Evolutionary conservation across 2,797 vertebrate species (phyloP), one percentile per base, ranked within the genome.

Genomic region (Loris lydekkerianus): DNA sequence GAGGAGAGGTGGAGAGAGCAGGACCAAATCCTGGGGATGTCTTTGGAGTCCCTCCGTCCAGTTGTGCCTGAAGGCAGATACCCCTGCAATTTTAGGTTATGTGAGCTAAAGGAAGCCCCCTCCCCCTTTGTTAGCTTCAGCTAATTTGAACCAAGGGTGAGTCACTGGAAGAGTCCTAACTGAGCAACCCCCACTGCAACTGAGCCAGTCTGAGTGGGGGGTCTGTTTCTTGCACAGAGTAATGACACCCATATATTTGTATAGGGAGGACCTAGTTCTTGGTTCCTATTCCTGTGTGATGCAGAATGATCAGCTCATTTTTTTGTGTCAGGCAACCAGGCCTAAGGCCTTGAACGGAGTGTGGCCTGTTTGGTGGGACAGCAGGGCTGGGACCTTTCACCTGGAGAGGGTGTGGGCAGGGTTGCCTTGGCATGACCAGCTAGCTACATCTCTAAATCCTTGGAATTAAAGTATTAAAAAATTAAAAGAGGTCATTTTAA

Each of bases 331-430:
- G 76, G 37, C 23, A n/a, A 23, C 23, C n/a, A 40, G 60, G 75
- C 60, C 81, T 94, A 75, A 18, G 65, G n/a, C n/a, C 37, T 87
- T 67, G 89, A 49, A 37, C 23, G 60, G 58, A 75, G 31, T 77
- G n/a, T 92, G 40, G 63, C 40, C 43, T 34, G 49, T 37, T 67
- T 67, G 63, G 72, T 34, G 29, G 80, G 63, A 65, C 56, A 78
- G 85, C 43, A 72, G 65, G 21, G 21, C 14, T 69, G 40, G 49
- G 82, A 23, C 25, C n/a, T 81, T 82, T 34, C 11, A 10, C 43
- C 56, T 65, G 29, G 65, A 70, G 18, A 11, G 40, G 34, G 9
- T 60, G 29, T 63, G 23, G 73, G 40, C 14, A 76, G 56, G 40
- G 72, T 27, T 49, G 21, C 67, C n/a, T 40, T 88, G 63, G n/a